These are phyloP conservation scores for Amphipyra tragopoginis DNA, from an alignment of 2,888 invertebrate genomes.

Conservation along the genomic window DNA sequence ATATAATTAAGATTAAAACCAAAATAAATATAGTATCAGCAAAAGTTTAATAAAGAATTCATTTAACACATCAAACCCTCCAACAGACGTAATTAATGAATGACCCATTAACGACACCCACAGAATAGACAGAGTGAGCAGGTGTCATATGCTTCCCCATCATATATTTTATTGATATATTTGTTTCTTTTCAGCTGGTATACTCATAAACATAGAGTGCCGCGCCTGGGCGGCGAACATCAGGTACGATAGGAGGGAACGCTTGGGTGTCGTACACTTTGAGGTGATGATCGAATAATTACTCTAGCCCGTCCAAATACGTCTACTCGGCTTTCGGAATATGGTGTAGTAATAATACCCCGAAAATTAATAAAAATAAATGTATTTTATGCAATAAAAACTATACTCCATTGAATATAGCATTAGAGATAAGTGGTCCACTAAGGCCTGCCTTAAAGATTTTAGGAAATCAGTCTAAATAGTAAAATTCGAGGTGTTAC, in stretches of 20 bases:
- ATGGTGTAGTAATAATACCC: conserved; percentile 14
- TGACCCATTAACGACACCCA: too few relatives aligned
- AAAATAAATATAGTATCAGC: too few relatives aligned
- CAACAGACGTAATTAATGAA: too few relatives aligned
- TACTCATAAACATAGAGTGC: conserved; percentile 94
- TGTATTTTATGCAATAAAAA: not conserved
- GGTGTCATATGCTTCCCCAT: too few relatives aligned
- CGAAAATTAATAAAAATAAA: not conserved
- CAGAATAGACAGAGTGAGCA: too few relatives aligned
- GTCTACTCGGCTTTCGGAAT: conserved; percentile 24
- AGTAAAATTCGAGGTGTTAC: conserved; percentile 1
- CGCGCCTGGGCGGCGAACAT: conserved; percentile 97
- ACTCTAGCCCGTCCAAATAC: conserved; percentile 23
- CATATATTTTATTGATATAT: not conserved
- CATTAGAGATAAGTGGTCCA: too few relatives aligned
- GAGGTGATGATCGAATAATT: conserved; percentile 89
- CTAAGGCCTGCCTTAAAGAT: too few relatives aligned
- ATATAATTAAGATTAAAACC: too few relatives aligned
- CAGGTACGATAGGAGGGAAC: conserved; percentile 91
- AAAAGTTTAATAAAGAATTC: too few relatives aligned
- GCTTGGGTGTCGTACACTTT: conserved; percentile 91
- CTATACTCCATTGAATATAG: too few relatives aligned
- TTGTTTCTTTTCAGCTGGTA: conserved; percentile 84
- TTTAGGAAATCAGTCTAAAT: not conserved
- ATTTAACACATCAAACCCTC: too few relatives aligned